These are phyloP conservation scores for Sebastes elongatus DNA, from an alignment of 2,797 vertebrate genomes.

Conservation along the genomic window DNA sequence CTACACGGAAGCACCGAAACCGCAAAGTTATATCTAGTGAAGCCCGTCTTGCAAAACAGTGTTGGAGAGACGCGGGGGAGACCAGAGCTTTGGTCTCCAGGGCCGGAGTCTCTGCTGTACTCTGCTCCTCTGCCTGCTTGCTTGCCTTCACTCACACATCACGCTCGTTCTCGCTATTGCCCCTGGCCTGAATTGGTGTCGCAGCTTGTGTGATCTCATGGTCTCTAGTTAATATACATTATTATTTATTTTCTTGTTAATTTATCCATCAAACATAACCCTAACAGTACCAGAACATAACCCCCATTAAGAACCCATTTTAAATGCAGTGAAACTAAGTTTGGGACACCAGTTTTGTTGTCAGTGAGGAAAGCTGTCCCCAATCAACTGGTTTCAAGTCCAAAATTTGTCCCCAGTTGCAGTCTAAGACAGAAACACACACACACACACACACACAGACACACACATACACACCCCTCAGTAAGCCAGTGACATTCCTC, in stretches of 20 bases:
- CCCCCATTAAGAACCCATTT: not conserved
- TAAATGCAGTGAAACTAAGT: not conserved
- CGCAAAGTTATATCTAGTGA: too few relatives aligned
- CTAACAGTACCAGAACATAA: not conserved
- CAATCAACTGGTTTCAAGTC: not conserved
- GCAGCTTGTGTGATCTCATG: not conserved
- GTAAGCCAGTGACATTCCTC: slow-evolving; percentile 60
- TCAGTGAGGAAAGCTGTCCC: not conserved
- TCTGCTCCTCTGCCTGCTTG: too few relatives aligned
- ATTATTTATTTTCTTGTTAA: not conserved
- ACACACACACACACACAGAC: slow-evolving; percentile 1
- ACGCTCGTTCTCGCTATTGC: too few relatives aligned
- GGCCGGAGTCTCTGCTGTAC: not conserved
- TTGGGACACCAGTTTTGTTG: not conserved
- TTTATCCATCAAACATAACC: not conserved
- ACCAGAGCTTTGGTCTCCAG: too few relatives aligned
- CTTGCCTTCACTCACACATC: too few relatives aligned
- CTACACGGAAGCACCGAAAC: too few relatives aligned
- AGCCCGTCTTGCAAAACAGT: too few relatives aligned
- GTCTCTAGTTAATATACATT: not conserved
- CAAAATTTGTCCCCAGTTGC: not conserved
- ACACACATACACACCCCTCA: not conserved
- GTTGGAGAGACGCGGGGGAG: too few relatives aligned
- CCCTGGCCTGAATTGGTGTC: too few relatives aligned
- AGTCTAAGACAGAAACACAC: not conserved